These are phyloP conservation scores for Gorsachius magnificus DNA, from an alignment of 2,797 vertebrate species.

Conservation along the genomic window DNA sequence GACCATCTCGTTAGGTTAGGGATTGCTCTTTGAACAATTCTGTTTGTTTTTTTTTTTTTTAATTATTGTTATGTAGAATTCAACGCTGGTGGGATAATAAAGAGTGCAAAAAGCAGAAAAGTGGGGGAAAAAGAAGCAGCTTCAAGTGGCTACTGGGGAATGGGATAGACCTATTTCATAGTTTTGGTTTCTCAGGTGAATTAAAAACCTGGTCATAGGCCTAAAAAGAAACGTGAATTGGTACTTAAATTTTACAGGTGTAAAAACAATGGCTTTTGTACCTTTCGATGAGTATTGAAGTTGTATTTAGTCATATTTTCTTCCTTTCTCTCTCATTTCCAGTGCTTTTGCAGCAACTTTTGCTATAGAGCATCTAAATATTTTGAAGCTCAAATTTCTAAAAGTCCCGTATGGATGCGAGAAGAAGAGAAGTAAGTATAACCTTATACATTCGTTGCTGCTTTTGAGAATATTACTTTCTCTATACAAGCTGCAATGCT, in stretches of 20 bases:
- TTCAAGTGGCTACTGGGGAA: background rate
- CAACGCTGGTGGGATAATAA: background rate
- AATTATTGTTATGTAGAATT: background rate
- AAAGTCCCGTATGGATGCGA: slow-evolving; percentile 89
- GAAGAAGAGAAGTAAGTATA: slow-evolving; percentile 86
- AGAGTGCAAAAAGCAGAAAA: background rate
- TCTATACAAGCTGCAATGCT: background rate
- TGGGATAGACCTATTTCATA: background rate
- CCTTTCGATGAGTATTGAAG: background rate
- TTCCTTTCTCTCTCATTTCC: slow-evolving; percentile 26
- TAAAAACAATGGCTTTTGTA: background rate
- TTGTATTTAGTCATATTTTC: background rate
- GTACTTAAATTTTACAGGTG: background rate
- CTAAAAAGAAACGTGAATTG: background rate
- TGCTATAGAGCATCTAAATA: slow-evolving; percentile 95
- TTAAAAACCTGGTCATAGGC: background rate
- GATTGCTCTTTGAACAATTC: background rate
- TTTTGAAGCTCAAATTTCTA: slow-evolving; percentile 90
- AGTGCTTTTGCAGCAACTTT: slow-evolving; percentile 96
- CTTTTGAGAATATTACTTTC: background rate
- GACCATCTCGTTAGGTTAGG: background rate
- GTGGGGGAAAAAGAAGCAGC: background rate
- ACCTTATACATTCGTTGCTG: background rate
- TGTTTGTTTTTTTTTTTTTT: too few relatives aligned
- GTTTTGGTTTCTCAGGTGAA: background rate